Evolutionary conservation across 2,113 vertebrate species (phyloP), one percentile per base, ranked within the genome.

Genomic region (Cyanoramphus novaezelandiae): DNA sequence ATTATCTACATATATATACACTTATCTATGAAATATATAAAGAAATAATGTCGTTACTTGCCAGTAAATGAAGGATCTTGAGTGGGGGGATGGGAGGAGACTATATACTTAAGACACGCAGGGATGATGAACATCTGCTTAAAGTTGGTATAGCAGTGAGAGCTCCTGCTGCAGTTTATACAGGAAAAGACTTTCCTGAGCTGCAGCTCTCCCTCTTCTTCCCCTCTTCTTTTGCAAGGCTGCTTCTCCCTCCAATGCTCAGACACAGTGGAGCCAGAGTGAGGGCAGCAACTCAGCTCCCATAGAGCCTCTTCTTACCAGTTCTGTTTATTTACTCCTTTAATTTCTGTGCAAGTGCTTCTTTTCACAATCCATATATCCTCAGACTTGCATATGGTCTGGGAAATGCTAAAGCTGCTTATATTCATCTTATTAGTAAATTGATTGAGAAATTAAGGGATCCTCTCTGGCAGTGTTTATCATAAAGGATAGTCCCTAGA

Each of bases 111-210:
- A 11, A 14, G 44, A n/a, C 25, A 27, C 17, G 9, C 8, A 29
- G n/a, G 7, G 10, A 4, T 1, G 28, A 27, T 0, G 7, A 65
- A 49, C 59, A 31, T 14, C n/a, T 25, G 18, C 18, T 52, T 43
- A 37, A 28, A 60, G 33, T 0, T 33, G 21, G 14, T 16, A 6
- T 6, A 8, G 4, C 9, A 64, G 21, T 0, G 0, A n/a, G 28
- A 67, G 25, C 12, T 67, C 39, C 71, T 67, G 39, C 46, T 80
- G 59, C 64, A 47, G 28, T 1, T 47, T 9, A 10, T 27, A 31
- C 5, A 10, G 1, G 27, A 44, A 33, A 47, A 53, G 43, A 60
- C 19, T 63, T 74, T 8, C 15, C 43, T 13, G 29, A 49, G 13
- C 11, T 21, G 15, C 6, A 63, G 9, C 29, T 88, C 31, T 60